These are phyloP conservation scores for Clupea harengus DNA, from an alignment of 2,113 vertebrate species.

Conservation along the genomic window DNA sequence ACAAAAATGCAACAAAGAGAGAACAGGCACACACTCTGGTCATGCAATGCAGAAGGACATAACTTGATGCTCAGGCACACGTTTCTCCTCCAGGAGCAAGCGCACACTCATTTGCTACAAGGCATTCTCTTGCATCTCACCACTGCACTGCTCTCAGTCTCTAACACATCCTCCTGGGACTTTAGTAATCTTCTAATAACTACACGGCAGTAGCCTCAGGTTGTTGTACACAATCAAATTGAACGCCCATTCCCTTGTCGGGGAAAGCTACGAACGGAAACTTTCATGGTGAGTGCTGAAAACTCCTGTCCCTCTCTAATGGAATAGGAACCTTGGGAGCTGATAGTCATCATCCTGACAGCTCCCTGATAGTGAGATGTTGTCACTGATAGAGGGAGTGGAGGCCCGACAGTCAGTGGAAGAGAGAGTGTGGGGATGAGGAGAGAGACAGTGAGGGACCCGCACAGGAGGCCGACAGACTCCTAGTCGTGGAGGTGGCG, in stretches of 20 bases:
- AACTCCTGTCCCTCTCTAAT: background rate
- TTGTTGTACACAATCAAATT: background rate
- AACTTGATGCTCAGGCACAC: constrained; percentile 25
- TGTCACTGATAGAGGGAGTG: background rate
- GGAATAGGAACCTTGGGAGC: background rate
- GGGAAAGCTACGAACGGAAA: background rate
- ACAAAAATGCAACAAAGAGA: constrained; percentile 1
- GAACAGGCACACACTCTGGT: constrained; percentile 43
- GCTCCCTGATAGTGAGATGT: background rate
- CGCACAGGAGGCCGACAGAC: background rate
- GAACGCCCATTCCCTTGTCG: background rate
- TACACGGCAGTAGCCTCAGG: background rate
- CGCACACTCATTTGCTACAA: constrained; percentile 37
- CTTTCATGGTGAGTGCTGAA: background rate
- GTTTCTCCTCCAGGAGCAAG: constrained; percentile 40
- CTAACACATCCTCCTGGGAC: background rate
- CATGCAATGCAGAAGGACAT: constrained; percentile 62
- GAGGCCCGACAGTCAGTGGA: background rate
- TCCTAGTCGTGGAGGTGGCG: background rate
- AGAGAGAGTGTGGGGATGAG: background rate
- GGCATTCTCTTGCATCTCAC: constrained; percentile 51
- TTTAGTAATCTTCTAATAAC: background rate
- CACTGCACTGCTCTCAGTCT: background rate
- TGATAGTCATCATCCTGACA: background rate
- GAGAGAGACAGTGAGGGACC: background rate